Conservation (phyloP, 2,797 vertebrate genomes). For the Craterocephalus amniculus region DNA sequence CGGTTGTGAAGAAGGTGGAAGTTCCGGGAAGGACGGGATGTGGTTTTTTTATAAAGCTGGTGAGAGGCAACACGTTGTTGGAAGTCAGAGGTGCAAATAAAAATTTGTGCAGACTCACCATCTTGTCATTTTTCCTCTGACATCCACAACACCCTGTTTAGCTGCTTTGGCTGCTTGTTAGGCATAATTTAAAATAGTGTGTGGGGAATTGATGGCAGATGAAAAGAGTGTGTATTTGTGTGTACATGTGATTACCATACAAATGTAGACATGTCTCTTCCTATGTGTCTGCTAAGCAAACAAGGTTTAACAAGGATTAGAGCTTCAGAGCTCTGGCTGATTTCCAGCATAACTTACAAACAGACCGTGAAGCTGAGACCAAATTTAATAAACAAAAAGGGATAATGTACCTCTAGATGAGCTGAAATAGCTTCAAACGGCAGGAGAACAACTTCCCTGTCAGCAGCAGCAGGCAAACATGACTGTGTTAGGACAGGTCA, state of each 20-base stretch:
- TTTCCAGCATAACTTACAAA: constrained; percentile 8
- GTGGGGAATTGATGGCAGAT: constrained; percentile 31
- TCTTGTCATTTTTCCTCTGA: too few species aligned
- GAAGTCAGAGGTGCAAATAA: too few species aligned
- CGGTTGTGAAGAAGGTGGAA: too few species aligned
- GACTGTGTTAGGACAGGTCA: constrained; percentile 13
- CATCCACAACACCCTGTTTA: constrained; percentile 46
- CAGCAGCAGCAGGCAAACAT: constrained; percentile 6
- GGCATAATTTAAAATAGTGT: constrained; percentile 41
- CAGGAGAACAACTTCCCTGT: constrained; percentile 7
- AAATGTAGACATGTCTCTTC: too few species aligned
- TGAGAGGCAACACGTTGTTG: too few species aligned
- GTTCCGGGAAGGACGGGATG: too few species aligned
- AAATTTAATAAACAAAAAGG: not conserved
- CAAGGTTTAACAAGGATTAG: constrained; percentile 11
- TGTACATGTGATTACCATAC: constrained; percentile 36
- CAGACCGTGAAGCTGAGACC: constrained; percentile 4
- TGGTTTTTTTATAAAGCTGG: too few species aligned
- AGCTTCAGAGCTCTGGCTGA: not conserved
- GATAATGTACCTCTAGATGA: not conserved
- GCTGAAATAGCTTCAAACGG: not conserved
- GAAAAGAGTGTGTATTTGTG: constrained; percentile 10
- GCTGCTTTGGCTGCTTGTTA: constrained; percentile 42
- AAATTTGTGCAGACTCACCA: too few species aligned
- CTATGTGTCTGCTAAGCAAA: constrained; percentile 3